Evolutionary conservation across 2,888 invertebrate genomes (phyloP), one percentile per base, ranked within the genome.

Genomic region (Habroteleia sp.): DNA sequence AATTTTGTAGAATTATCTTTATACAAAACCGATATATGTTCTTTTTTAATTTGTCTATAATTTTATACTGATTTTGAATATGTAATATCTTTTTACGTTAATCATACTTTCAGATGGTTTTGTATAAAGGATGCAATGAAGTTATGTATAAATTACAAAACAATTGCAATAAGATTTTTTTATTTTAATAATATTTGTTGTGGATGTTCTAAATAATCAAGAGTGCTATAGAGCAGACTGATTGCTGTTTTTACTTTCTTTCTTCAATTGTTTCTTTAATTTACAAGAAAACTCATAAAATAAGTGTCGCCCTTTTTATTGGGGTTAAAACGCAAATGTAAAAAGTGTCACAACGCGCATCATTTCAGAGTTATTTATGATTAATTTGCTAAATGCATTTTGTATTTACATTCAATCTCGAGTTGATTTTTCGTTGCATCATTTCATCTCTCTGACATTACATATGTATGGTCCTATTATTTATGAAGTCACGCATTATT

Each of bases 351-450:
- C 23, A 29, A 33, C 5, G 33, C 6, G 37, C 13, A 33, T 65
- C 56, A 66, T 56, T 66, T 56, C 48, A 44, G 35, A 66, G 29
- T 39, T 66, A 56, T 56, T 66, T 56, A 46, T 44, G 17, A 48
- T 31, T 29, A 44, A 44, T 58, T 42, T 11, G 50, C 8, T 7
- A 48, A 39, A 17, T 31, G 25, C 44, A 65, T 37, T 46, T 41
- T 68, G 68, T 48, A 68, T 68, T 58, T 68, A 58, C 16, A 25
- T 13, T 1, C 52, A 44, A 48, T 62, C 6, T 42, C 27, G 44
- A 63, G 20, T 20, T 11, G 7, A 39, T 17, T 13, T 25, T 1
- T 42, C 23, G 48, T 29, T 8, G 1, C 16, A 17, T 52, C 10
- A 4, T 52, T 52, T 62, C 62, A 60, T 8, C 5, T 27, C 10